These are phyloP conservation scores for Seriola quinqueradiata DNA, from an alignment of 2,113 vertebrate species.

Conservation along the genomic window DNA sequence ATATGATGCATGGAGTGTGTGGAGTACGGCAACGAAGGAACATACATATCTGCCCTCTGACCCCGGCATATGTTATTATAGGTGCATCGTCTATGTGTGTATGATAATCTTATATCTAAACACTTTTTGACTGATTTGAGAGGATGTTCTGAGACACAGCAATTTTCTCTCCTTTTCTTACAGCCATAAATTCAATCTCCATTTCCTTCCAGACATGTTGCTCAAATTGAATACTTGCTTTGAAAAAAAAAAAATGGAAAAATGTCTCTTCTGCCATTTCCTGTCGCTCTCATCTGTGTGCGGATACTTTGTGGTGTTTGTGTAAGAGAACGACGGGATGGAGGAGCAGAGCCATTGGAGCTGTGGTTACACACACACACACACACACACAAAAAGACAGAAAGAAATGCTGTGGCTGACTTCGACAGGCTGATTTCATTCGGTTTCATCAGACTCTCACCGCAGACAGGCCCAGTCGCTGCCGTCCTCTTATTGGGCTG, in stretches of 20 bases:
- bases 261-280: constrained; percentile 50
- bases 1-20: not conserved
- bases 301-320: constrained; percentile 35
- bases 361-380: constrained; percentile 29
- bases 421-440: constrained; percentile 74
- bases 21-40: not conserved
- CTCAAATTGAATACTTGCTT: constrained; percentile 60
- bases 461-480: constrained; percentile 41
- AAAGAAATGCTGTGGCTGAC: constrained; percentile 31
- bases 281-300: constrained; percentile 36
- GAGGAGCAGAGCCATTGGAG: constrained; percentile 36
- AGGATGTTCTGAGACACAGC: not conserved
- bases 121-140: constrained; percentile 25
- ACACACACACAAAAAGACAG: not conserved
- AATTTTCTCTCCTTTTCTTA: constrained; percentile 1
- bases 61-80: not conserved
- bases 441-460: constrained; percentile 78
- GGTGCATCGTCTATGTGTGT: not conserved
- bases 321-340: constrained; percentile 38
- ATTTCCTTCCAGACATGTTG: constrained; percentile 52
- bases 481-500: constrained; percentile 31
- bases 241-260: constrained; percentile 27
- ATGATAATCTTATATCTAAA: constrained; percentile 38
- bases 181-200: constrained; percentile 52
- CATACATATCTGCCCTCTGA: not conserved